Evolutionary conservation across 2,113 vertebrate species (phyloP).

Genomic region (Cololabis saira): DNA sequence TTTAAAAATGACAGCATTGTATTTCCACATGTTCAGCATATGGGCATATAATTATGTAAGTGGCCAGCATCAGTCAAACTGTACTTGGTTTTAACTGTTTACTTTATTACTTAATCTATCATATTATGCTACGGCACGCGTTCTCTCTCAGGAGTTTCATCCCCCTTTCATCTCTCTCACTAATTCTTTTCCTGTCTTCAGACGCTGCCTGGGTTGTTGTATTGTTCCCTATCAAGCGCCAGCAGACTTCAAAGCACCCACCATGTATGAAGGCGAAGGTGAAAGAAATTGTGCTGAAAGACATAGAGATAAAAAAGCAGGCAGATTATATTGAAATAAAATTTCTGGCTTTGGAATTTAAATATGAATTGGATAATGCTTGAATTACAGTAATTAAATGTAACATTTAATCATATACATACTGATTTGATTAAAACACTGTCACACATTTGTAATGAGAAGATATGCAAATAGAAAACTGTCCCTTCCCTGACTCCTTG

Average conservation of each 20-base stretch:
- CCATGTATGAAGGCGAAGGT: conserved; percentile 14
- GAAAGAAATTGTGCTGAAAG: conserved; percentile 5
- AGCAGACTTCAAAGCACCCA: conserved; percentile 56
- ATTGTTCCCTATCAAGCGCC: conserved; percentile 36
- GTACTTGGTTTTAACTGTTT: too few species aligned
- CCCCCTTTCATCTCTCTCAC: conserved; percentile 16
- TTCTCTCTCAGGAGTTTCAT: neutral
- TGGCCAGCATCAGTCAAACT: too few species aligned
- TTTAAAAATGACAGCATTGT: too few species aligned
- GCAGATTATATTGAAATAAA: neutral
- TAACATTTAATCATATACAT: too few species aligned
- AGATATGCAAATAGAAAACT: too few species aligned
- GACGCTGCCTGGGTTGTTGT: conserved; percentile 1
- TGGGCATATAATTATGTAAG: too few species aligned
- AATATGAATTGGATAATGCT: too few species aligned
- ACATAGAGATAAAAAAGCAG: neutral
- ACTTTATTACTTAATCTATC: neutral
- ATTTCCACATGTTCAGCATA: too few species aligned
- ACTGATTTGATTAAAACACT: too few species aligned
- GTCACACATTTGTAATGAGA: too few species aligned
- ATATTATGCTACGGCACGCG: neutral
- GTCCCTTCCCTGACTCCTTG: too few species aligned
- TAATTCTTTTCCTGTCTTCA: conserved; percentile 26
- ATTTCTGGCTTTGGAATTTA: neutral
- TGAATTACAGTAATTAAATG: too few species aligned